Evolutionary conservation across 2,113 vertebrate species (phyloP).

Genomic region (Eptatretus burgeri): DNA sequence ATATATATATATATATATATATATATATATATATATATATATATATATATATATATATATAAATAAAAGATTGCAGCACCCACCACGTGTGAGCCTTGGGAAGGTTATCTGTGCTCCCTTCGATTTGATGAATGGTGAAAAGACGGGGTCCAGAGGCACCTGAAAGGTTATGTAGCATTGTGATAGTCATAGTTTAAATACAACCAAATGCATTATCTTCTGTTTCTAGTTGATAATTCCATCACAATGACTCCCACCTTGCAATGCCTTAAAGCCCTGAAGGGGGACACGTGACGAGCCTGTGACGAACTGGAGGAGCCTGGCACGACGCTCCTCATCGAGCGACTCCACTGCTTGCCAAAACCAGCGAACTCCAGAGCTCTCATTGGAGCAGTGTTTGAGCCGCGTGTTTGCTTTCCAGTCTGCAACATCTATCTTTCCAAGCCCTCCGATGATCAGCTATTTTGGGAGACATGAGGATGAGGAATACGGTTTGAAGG

Average conservation of each 20-base stretch:
- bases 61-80: conserved; percentile 12
- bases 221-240: no score
- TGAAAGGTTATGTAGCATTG: conserved; percentile 12
- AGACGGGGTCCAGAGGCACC: conserved; percentile 78
- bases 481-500: not conserved
- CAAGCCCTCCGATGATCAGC: conserved; percentile 87
- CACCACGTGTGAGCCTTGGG: conserved; percentile 96
- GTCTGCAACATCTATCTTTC: conserved; percentile 85
- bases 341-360: conserved; percentile 93
- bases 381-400: conserved; percentile 87
- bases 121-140: conserved; percentile 94
- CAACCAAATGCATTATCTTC: no score
- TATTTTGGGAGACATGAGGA: conserved; percentile 13
- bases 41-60: not conserved
- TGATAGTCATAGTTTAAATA: no score
- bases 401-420: conserved; percentile 92
- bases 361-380: conserved; percentile 90
- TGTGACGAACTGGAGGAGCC: conserved; percentile 85
- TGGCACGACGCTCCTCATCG: conserved; percentile 64
- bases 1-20: no score
- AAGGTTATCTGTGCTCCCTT: conserved; percentile 71
- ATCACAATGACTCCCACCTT: conserved; percentile 25
- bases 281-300: conserved; percentile 82
- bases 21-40: not conserved
- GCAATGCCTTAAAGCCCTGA: conserved; percentile 89